A percentile compares a stretch with the other conserved stretches of the same genome.
These are phyloP conservation scores for Aurelia sp. DNA, from an alignment of 30 jellyfish, hydroid and myxozoan species.

Conservation along the genomic window DNA sequence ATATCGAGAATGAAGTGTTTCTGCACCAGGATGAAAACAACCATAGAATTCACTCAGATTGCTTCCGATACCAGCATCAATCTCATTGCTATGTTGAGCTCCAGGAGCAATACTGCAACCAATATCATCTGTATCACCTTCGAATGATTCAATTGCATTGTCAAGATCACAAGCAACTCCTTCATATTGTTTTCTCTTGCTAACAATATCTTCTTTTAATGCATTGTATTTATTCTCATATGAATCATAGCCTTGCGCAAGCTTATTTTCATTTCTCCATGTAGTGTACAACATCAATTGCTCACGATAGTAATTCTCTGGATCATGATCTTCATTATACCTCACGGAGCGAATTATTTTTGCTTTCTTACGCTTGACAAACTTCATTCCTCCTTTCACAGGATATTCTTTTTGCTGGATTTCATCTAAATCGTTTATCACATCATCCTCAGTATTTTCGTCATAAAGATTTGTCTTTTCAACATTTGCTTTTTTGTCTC, in stretches of 20 bases:
- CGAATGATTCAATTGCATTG: neutral
- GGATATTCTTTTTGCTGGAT: neutral
- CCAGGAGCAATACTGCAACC: slow-evolving; percentile 21
- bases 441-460: slow-evolving; percentile 27
- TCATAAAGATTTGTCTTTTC: neutral
- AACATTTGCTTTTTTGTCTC: neutral
- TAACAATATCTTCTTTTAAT: neutral
- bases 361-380: neutral
- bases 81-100: slow-evolving; percentile 16
- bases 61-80: neutral
- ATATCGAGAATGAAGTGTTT: neutral
- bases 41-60: neutral
- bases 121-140: neutral
- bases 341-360: slow-evolving; percentile 7
- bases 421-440: neutral
- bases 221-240: neutral
- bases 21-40: slow-evolving; percentile 25
- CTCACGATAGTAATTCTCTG: slow-evolving; percentile 21
- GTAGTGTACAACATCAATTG: slow-evolving; percentile 32
- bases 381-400: slow-evolving; percentile 14
- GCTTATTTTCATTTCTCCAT: slow-evolving; percentile 29
- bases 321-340: neutral
- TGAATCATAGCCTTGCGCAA: slow-evolving; percentile 6
- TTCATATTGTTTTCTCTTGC: neutral
- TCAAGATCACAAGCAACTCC: slow-evolving; percentile 2